Evolutionary conservation across 2,797 vertebrate genomes (phyloP), one percentile per base, ranked within the genome.

Genomic region (Ceryle rudis): DNA sequence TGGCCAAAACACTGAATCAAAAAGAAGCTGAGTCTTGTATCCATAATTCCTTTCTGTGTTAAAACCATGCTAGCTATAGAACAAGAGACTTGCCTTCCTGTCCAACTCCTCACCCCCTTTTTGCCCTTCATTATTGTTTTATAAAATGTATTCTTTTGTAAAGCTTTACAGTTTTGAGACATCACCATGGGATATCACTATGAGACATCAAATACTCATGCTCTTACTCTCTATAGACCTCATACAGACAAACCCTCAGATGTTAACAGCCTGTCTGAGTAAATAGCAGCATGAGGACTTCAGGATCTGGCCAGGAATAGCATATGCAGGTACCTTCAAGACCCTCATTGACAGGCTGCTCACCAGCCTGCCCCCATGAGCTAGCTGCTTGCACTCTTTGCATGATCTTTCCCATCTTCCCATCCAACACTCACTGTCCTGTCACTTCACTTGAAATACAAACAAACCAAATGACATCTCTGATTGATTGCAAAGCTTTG

Each of bases 31-130:
- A 80, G 28, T 28, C 39, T 74, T 42, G 39, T 25, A 57, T 12
- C 13, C 0, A 0, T n/a, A 84, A 13, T 5, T 16, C 6, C 52
- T 41, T 41, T 60, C 42, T 49, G 33, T 47, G 5, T 70, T 31
- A 73, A 86, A 95, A 67, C 4, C 6, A 10, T 47, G 77, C 39
- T 29, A 58, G 33, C 29, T 77, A 8, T 5, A 73, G 22, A 22
- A 29, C 26, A 61, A 78, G 22, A 64, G 44, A 61, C 0, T 4
- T 81, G 42, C 10, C 54, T 61, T 86, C 22, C 55, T 33, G 21
- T 44, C 21, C 28, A 77, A 18, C 5, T 37, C 4, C 7, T 86
- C 26, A 15, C 2, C 1, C 16, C 1, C 0, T 3, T 80, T 86
- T 60, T 44, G 35, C 14, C 31, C 51, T 88, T 75, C 39, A 49